A percentile compares a stretch with the other conserved stretches of the same genome.
These are phyloP conservation scores for Cydia strobilella DNA, from an alignment of 1,140 invertebrate genomes.

Conservation along the genomic window DNA sequence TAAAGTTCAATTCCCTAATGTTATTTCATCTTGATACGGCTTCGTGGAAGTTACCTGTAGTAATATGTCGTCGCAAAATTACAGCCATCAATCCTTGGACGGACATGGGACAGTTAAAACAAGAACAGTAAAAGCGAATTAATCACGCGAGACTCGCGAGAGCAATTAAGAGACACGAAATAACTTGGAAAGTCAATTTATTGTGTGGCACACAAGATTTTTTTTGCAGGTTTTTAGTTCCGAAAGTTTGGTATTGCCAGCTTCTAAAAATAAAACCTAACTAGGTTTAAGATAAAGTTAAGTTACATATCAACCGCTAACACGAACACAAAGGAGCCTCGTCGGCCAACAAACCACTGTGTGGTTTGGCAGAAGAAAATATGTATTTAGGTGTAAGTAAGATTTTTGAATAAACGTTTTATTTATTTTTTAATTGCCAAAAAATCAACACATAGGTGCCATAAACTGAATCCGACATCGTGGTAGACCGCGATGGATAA, in stretches of 20 bases:
- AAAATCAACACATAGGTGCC: no score
- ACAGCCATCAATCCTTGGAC: slow-evolving; percentile 7
- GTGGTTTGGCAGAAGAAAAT: no score
- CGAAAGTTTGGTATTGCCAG: neutral
- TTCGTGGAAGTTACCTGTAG: neutral
- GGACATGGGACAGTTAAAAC: slow-evolving; percentile 26
- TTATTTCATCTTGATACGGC: neutral
- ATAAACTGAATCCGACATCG: no score
- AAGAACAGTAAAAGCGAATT: slow-evolving; percentile 10
- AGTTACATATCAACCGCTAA: no score
- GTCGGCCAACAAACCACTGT: no score
- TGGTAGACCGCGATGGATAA: no score
- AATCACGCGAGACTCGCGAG: slow-evolving; percentile 2
- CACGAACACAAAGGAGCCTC: no score
- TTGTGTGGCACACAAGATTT: neutral
- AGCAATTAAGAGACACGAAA: slow-evolving; percentile 11
- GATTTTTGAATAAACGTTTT: no score
- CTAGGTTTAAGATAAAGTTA: no score
- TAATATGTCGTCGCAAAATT: slow-evolving; percentile 13
- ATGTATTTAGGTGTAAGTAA: no score
- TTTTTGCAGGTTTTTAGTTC: neutral
- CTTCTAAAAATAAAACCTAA: no score
- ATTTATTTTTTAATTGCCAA: no score
- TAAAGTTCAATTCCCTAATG: neutral
- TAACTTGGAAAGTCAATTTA: slow-evolving; percentile 15